Percentiles rank a stretch among this genome's conserved stretches.
Conservation (phyloP, 2,888 invertebrate species). For the Cartodere bifasciata region DNA sequence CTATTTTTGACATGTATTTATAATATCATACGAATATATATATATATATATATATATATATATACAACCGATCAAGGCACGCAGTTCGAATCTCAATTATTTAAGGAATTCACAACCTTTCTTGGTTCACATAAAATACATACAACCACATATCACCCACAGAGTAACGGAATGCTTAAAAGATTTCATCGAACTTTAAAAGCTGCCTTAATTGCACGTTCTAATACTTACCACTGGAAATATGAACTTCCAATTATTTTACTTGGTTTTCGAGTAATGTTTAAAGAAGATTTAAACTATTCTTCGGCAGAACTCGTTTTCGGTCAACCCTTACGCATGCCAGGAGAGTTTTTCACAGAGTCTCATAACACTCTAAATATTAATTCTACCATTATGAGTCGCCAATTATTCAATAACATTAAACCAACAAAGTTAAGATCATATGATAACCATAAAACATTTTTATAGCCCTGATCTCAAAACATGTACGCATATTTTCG, state of each 20-base stretch:
- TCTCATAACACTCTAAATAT: too few species aligned
- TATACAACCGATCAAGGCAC: too few species aligned
- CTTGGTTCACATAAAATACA: not conserved
- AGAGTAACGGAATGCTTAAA: conserved; percentile 2
- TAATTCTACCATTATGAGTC: too few species aligned
- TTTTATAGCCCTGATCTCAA: too few species aligned
- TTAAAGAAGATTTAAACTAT: not conserved
- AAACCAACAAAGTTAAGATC: too few species aligned
- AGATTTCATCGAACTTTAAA: conserved; percentile 1
- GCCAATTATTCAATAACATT: too few species aligned
- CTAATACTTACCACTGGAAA: not conserved
- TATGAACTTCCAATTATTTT: not conserved
- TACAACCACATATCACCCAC: conserved; percentile 1
- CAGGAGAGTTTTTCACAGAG: not conserved
- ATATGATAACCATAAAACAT: too few species aligned
- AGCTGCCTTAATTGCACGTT: not conserved
- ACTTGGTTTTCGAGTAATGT: not conserved
- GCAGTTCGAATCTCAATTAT: too few species aligned
- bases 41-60: too few species aligned
- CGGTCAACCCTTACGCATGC: not conserved
- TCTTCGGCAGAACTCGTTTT: not conserved
- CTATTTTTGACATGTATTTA: too few species aligned
- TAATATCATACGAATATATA: too few species aligned
- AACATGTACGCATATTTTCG: too few species aligned
- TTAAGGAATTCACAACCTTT: not conserved